phyloP scores from a whole-genome alignment of 2,888 invertebrate genomes.

The Eristalinus sepulchralis region DNA sequence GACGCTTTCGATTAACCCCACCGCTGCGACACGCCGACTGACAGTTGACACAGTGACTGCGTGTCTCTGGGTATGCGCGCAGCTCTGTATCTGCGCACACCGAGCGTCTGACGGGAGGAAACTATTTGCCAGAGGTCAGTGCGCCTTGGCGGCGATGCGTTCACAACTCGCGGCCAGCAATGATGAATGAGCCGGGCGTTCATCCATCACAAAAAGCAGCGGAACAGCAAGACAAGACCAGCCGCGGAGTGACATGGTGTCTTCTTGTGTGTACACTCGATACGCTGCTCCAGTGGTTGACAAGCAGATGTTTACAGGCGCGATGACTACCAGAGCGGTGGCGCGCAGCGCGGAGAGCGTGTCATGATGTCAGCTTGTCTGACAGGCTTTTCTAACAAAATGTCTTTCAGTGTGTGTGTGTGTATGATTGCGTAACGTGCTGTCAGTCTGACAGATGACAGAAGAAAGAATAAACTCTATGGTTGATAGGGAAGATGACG shows the following conservation, averaged over 20 bases:
- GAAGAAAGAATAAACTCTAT: neutral
- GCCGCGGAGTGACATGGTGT: constrained; percentile 60
- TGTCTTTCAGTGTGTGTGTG: constrained; percentile 30
- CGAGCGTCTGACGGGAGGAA: constrained; percentile 41
- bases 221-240: constrained; percentile 19
- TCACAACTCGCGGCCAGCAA: constrained; percentile 8
- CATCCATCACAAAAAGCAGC: constrained; percentile 50
- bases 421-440: neutral
- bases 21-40: constrained; percentile 24
- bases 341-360: constrained; percentile 26
- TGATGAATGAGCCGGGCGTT: constrained; percentile 51
- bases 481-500: too few species aligned
- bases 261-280: constrained; percentile 39
- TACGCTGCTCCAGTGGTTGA: constrained; percentile 24
- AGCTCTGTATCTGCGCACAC: neutral
- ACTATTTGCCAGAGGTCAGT: constrained; percentile 57
- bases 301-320: constrained; percentile 67
- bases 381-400: constrained; percentile 60
- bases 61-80: neutral
- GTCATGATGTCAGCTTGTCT: constrained; percentile 56
- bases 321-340: constrained; percentile 57
- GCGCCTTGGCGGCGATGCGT: constrained; percentile 12
- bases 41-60: constrained; percentile 45
- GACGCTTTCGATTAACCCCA: constrained; percentile 52
- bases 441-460: neutral